phyloP scores from a whole-genome alignment of 2,888 invertebrate genomes.

The Phyllotreta striolata region DNA sequence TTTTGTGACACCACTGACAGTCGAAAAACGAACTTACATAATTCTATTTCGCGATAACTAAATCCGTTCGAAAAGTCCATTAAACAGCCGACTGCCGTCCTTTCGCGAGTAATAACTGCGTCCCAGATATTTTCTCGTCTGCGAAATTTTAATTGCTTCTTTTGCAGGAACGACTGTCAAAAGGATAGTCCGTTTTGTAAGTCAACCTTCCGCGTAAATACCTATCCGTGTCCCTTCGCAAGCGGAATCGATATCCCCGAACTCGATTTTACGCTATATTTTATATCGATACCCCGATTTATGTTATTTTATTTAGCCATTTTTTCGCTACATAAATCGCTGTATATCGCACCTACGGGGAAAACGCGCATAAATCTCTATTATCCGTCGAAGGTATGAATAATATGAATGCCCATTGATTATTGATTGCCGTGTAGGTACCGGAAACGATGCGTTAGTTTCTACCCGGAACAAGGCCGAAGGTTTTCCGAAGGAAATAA shows the following conservation, averaged over 20 bases:
- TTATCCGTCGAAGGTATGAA: no score
- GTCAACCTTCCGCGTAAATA: constrained; percentile 21
- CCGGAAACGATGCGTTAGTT: no score
- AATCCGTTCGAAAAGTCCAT: constrained; percentile 18
- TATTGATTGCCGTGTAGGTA: no score
- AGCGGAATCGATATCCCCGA: not conserved
- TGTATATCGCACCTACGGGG: no score
- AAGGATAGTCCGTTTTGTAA: constrained; percentile 8
- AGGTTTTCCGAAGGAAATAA: not conserved
- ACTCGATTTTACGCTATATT: not conserved
- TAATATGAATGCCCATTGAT: no score
- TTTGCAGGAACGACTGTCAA: constrained; percentile 6
- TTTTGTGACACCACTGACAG: not conserved
- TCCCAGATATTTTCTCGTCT: constrained; percentile 15
- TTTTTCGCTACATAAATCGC: no score
- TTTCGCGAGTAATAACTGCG: constrained; percentile 13
- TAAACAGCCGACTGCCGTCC: constrained; percentile 6
- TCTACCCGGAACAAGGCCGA: not conserved
- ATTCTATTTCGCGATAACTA: constrained; percentile 18
- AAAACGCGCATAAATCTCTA: no score
- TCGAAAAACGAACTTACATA: constrained; percentile 6
- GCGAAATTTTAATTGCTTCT: constrained; percentile 25
- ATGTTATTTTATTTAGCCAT: not conserved
- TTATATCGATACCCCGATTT: not conserved
- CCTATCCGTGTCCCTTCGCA: constrained; percentile 1